Conservation (phyloP, 2,888 invertebrate species). For the Leucophenga maculata region DNA sequence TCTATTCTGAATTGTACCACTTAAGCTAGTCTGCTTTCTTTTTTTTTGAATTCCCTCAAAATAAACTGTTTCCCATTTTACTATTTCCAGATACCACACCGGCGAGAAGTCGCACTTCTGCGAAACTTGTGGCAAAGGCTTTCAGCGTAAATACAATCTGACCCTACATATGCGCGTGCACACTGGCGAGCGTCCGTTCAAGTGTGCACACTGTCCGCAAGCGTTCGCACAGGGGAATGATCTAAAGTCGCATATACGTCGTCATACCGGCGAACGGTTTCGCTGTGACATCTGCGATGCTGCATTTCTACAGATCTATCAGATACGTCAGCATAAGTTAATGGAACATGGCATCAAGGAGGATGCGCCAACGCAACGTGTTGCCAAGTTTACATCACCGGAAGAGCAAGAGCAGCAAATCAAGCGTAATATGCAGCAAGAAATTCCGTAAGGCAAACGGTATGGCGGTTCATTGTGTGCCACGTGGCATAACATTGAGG, state of each 20-base stretch:
- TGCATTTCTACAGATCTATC: constrained; percentile 67
- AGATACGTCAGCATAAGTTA: constrained; percentile 74
- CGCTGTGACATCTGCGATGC: constrained; percentile 74
- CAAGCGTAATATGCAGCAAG: constrained; percentile 31
- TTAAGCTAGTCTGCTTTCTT: too few species aligned
- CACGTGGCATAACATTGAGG: neutral
- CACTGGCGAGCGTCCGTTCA: constrained; percentile 73
- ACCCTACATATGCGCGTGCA: constrained; percentile 75
- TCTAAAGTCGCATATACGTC: constrained; percentile 74
- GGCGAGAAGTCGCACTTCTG: constrained; percentile 75
- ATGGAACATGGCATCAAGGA: constrained; percentile 67
- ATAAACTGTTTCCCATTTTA: neutral
- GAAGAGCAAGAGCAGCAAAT: constrained; percentile 48
- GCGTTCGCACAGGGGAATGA: constrained; percentile 75
- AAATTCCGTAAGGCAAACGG: neutral
- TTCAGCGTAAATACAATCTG: constrained; percentile 73
- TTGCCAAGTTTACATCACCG: constrained; percentile 57
- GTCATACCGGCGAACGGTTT: constrained; percentile 74
- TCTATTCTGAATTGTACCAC: too few species aligned
- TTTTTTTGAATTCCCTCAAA: too few species aligned
- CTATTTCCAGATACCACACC: constrained; percentile 61
- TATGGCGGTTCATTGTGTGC: too few species aligned
- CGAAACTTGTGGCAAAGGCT: constrained; percentile 68
- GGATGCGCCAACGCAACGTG: constrained; percentile 62
- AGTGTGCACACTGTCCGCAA: constrained; percentile 74